Evolutionary conservation across 2,797 vertebrate species (phyloP).

Genomic region (Catamblyrhynchus diadema): DNA sequence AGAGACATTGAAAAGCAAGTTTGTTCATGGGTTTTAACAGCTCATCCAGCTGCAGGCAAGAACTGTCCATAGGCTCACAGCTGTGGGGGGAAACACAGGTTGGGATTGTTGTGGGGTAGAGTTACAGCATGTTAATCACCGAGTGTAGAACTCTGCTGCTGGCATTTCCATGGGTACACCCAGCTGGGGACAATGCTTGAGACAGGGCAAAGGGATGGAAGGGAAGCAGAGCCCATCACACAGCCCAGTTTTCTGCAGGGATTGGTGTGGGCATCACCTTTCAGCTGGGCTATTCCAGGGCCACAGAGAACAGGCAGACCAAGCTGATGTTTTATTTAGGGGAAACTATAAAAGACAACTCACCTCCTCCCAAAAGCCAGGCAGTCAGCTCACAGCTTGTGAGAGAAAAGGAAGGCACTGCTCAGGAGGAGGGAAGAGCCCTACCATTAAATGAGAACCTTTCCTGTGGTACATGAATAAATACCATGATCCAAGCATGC

Average conservation of each 20-base stretch:
- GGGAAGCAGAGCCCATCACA: background rate
- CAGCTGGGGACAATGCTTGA: background rate
- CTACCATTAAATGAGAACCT: background rate
- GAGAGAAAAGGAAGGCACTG: background rate
- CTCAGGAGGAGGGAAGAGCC: background rate
- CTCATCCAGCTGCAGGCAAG: background rate
- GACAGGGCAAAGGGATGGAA: background rate
- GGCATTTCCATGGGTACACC: rapidly evolving
- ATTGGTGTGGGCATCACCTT: background rate
- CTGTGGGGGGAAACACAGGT: background rate
- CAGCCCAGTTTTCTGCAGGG: background rate
- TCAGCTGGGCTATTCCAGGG: background rate
- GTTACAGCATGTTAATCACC: background rate
- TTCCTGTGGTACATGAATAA: background rate
- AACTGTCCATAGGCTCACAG: background rate
- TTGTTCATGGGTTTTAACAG: background rate
- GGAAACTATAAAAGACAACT: background rate
- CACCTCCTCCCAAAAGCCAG: background rate
- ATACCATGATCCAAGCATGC: rapidly evolving
- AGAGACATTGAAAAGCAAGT: background rate
- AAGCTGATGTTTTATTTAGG: background rate
- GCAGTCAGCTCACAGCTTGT: background rate
- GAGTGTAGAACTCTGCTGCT: background rate
- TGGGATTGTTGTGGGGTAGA: rapidly evolving
- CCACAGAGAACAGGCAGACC: background rate